Conservation (phyloP, 2,888 invertebrate species). For the Nymphalis c-album region DNA sequence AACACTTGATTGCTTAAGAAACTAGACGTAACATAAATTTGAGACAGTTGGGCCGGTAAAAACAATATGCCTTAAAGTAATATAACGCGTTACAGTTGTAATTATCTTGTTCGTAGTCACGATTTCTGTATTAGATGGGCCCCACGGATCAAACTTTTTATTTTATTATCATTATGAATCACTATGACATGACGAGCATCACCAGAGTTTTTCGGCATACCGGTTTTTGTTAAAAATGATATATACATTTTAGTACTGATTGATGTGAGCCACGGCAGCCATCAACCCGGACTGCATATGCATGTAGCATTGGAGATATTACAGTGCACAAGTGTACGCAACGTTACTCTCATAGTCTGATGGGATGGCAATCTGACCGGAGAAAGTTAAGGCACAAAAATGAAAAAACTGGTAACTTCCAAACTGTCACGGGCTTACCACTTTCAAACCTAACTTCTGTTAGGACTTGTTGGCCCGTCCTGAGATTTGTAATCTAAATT, state of each 20-base stretch:
- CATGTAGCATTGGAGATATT: too few relatives aligned
- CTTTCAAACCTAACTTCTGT: too few relatives aligned
- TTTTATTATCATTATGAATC: slow-evolving; percentile 7
- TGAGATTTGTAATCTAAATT: too few relatives aligned
- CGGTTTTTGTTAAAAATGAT: not conserved
- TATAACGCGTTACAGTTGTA: slow-evolving; percentile 3
- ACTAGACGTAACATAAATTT: not conserved
- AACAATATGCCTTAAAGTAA: not conserved
- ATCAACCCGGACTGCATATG: too few relatives aligned
- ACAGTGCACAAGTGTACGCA: too few relatives aligned
- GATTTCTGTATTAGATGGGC: slow-evolving; percentile 9
- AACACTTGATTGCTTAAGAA: not conserved
- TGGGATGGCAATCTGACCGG: too few relatives aligned
- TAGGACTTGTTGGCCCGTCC: too few relatives aligned
- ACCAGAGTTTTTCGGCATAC: not conserved
- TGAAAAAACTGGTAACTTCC: too few relatives aligned
- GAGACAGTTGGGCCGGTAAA: not conserved
- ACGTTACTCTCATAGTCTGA: too few relatives aligned
- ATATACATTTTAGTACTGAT: not conserved
- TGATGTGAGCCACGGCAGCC: too few relatives aligned
- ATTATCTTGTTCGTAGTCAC: slow-evolving; percentile 5
- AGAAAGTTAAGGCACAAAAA: too few relatives aligned
- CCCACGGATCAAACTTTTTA: slow-evolving; percentile 2
- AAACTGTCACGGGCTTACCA: too few relatives aligned
- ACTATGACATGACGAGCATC: slow-evolving; percentile 4